Evolutionary conservation across 2,888 invertebrate genomes (phyloP).

Genomic region (Pseudoips prasinana): DNA sequence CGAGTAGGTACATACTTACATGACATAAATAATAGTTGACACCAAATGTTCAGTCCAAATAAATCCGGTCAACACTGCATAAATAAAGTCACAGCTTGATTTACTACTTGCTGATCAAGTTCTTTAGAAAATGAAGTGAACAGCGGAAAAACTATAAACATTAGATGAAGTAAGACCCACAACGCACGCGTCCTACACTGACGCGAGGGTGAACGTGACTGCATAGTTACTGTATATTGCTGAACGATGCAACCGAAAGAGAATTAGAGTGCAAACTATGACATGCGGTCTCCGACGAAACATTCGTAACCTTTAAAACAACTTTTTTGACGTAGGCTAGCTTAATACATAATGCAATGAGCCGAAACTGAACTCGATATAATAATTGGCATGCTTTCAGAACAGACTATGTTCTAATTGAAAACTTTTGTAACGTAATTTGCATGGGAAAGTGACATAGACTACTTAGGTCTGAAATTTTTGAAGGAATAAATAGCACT

Average conservation of each 20-base stretch:
- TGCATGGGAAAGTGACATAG: no score
- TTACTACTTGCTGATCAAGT: conserved; percentile 21
- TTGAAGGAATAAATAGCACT: background rate
- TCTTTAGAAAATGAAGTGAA: conserved; percentile 30
- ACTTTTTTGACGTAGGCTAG: background rate
- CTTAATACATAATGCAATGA: conserved; percentile 7
- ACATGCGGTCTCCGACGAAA: conserved; percentile 22
- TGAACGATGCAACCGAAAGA: conserved; percentile 36
- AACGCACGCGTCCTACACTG: conserved; percentile 51
- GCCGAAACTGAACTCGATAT: conserved; percentile 1
- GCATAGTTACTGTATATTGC: conserved; percentile 29
- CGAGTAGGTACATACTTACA: conserved; percentile 38
- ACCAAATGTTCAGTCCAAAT: conserved; percentile 22
- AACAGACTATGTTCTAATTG: no score
- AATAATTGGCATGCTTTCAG: no score
- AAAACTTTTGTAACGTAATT: no score
- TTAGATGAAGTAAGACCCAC: conserved; percentile 30
- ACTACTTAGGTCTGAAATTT: no score
- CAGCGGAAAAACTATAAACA: conserved; percentile 31
- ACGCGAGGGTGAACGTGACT: conserved; percentile 59
- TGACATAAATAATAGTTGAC: conserved; percentile 23
- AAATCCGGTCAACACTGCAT: conserved; percentile 39
- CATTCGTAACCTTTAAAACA: background rate
- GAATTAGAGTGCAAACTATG: conserved; percentile 41
- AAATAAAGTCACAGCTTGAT: conserved; percentile 36